phyloP scores from a whole-genome alignment of 2,113 vertebrate species.

The Lates calcarifer region DNA sequence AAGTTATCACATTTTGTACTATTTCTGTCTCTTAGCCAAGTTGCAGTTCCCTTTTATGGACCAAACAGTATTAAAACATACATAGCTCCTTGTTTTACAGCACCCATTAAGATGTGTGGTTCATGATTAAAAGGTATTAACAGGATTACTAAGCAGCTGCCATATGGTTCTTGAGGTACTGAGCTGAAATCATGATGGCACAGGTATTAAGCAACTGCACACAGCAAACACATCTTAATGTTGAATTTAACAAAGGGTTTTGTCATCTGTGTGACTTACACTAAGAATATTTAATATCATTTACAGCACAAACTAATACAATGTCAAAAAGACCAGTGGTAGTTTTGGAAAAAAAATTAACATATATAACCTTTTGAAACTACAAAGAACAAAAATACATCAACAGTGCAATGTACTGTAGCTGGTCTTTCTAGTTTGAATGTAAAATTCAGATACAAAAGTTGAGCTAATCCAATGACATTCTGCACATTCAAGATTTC shows the following conservation, averaged over 20 bases:
- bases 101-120: constrained; percentile 37
- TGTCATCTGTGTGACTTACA: background rate
- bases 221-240: background rate
- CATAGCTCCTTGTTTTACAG: constrained; percentile 38
- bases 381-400: background rate
- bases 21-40: constrained; percentile 29
- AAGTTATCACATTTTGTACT: constrained; percentile 7
- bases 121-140: constrained; percentile 76
- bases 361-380: background rate
- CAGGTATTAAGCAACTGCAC: constrained; percentile 26
- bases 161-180: constrained; percentile 64
- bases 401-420: background rate
- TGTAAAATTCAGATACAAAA: background rate
- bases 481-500: background rate
- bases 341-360: background rate
- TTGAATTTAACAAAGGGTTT: background rate
- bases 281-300: background rate
- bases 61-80: constrained; percentile 12
- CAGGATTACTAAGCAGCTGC: constrained; percentile 65
- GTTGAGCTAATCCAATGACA: background rate
- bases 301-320: background rate
- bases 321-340: background rate
- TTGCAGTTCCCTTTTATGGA: constrained; percentile 16
- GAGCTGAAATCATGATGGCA: constrained; percentile 46
- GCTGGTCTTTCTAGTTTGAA: background rate